Percentiles rank a stretch among this genome's conserved stretches.
These are phyloP conservation scores for Leptodactylus fallax DNA, from an alignment of 2,797 vertebrate genomes.

Conservation along the genomic window DNA sequence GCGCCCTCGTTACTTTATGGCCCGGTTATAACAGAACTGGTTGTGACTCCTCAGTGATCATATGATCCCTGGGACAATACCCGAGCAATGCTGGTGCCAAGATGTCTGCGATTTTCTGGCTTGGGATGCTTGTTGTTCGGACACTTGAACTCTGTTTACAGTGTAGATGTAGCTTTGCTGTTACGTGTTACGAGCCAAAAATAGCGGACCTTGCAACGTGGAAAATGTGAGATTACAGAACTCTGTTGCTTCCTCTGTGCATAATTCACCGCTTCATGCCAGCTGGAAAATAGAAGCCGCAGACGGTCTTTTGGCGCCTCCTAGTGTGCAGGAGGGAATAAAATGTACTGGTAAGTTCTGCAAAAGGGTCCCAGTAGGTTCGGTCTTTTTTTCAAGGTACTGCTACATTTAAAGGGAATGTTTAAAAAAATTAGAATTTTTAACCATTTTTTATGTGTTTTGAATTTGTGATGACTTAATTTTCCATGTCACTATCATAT, in stretches of 20 bases:
- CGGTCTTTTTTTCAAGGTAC: too few species aligned
- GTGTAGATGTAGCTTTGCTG: conserved; percentile 39
- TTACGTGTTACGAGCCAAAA: conserved; percentile 52
- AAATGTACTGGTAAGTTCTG: too few species aligned
- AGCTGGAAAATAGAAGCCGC: not conserved
- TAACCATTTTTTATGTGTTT: too few species aligned
- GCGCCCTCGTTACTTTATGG: not conserved
- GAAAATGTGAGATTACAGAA: conserved; percentile 59
- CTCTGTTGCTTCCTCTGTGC: conserved; percentile 45
- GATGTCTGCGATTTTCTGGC: conserved; percentile 50
- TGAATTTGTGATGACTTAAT: too few species aligned
- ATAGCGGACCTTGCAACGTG: conserved; percentile 57
- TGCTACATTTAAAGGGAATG: too few species aligned
- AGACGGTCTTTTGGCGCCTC: conserved; percentile 16
- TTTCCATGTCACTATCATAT: too few species aligned
- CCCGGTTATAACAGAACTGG: conserved; percentile 37
- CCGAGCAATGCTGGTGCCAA: conserved; percentile 41
- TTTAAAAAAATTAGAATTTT: too few species aligned
- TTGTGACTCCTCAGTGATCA: conserved; percentile 39
- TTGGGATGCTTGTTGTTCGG: conserved; percentile 25
- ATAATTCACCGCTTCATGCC: conserved; percentile 14
- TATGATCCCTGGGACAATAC: conserved; percentile 41
- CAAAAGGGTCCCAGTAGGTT: too few species aligned
- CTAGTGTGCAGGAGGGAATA: not conserved
- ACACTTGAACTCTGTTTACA: conserved; percentile 52